Base-by-base conservation (phyloP, 2,888 invertebrate species). In the Myopa testacea region DNA sequence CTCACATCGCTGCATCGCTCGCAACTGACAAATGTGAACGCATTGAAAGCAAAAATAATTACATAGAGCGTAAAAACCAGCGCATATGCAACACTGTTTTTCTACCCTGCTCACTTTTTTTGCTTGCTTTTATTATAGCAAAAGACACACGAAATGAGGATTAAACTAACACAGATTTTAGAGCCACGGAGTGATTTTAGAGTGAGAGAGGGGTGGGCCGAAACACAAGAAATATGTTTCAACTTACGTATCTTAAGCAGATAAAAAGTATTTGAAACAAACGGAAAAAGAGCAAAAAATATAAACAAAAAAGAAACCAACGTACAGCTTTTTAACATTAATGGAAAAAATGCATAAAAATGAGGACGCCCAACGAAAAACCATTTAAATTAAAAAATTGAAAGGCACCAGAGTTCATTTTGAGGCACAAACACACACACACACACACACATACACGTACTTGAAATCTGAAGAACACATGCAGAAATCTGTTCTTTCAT, bases 11-110 rank as follows among this genome's bases (percentile, higher is more conserved):
- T 50, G 62, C 62, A 62, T 73, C 45, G 58, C 26, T 26, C 26
- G 1, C 62, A 71, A 62, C 73, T 40, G 45, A 62, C 55, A 60
- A 58, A 60, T 74, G 52, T 65, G 52, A 14, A 12, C 75, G 67
- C 67, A 82, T 81, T 82, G 82, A 82, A 82, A 83, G 82, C 82
- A 78, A 82, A 82, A 86, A 87, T 87, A 86, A 87, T 87, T 87
- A n/a, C n/a, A n/a, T n/a, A 84, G 87, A 87, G 87, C 87, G 87
- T 86, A 84, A 87, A 87, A 87, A 87, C 86, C 87, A 87, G 87
- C 86, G 87, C 87, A 83, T 75, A 81, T 80, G 81, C 80, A 80
- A 81, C 83, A 83, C 80, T 81, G 65, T 76, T 75, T 52, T 55
- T n/a, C 37, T 34, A n/a, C 55, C n/a, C 37, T 19, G 12, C 37